Evolutionary conservation across 2,113 vertebrate genomes (phyloP).

Genomic region (Eulacestoma nigropectus): DNA sequence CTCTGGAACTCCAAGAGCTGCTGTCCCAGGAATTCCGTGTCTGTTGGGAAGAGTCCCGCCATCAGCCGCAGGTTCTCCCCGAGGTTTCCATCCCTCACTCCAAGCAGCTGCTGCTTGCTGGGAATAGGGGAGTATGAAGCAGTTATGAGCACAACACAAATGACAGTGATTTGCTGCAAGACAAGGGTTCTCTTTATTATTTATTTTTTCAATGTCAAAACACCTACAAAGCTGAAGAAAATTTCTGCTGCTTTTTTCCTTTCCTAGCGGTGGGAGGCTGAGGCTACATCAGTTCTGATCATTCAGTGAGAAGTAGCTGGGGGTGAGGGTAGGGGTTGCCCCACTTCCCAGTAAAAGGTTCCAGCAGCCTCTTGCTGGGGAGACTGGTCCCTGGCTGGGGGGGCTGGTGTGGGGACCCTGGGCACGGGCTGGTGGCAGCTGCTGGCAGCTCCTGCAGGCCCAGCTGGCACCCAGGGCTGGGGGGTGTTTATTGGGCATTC

Average conservation of each 20-base stretch:
- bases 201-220: neutral
- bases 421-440: neutral
- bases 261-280: neutral
- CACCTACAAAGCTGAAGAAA: neutral
- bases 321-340: neutral
- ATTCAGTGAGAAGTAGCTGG: neutral
- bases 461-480: neutral
- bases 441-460: neutral
- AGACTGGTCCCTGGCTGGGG: neutral
- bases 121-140: neutral
- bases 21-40: neutral
- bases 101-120: neutral
- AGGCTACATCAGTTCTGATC: neutral
- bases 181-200: neutral
- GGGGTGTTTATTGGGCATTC: neutral
- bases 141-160: neutral
- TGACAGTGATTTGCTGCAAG: neutral
- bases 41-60: neutral
- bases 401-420: neutral
- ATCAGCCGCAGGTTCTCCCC: neutral
- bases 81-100: neutral
- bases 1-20: neutral
- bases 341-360: rapidly evolving
- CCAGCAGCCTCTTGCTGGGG: neutral
- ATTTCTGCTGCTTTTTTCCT: neutral